phyloP scores from a whole-genome alignment of 2,113 vertebrate species.

The Eleginops maclovinus region DNA sequence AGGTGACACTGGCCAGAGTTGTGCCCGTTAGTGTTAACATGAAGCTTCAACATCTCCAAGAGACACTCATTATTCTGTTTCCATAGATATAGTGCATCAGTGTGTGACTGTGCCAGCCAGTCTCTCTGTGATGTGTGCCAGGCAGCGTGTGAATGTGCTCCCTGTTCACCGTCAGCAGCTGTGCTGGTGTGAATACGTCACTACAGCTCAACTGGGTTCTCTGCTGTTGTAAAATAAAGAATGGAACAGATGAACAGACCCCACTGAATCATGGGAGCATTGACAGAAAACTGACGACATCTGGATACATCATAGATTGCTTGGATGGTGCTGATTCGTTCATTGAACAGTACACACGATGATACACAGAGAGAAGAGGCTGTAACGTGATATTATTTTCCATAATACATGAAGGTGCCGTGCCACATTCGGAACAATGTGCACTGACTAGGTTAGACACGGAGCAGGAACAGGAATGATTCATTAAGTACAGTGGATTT shows the following conservation, averaged over 20 bases:
- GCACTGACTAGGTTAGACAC: neutral
- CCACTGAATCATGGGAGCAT: constrained; percentile 7
- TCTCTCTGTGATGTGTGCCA: neutral
- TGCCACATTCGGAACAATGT: neutral
- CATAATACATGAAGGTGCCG: constrained; percentile 12
- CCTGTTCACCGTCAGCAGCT: constrained; percentile 38
- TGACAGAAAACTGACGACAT: neutral
- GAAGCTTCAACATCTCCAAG: neutral
- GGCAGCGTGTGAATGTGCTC: constrained; percentile 18
- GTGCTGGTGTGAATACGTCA: constrained; percentile 13
- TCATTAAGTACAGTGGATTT: neutral
- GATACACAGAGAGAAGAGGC: neutral
- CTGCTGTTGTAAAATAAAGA: constrained; percentile 2
- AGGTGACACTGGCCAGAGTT: neutral
- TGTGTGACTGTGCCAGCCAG: constrained; percentile 3
- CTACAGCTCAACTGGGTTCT: constrained; percentile 8
- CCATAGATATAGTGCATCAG: neutral
- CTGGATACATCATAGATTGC: neutral
- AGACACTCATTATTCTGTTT: neutral
- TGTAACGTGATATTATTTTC: neutral
- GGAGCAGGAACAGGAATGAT: neutral
- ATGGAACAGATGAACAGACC: neutral
- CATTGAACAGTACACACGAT: neutral
- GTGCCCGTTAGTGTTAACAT: neutral
- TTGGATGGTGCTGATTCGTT: neutral